These are phyloP conservation scores for Paramisgurnus dabryanus DNA, from an alignment of 2,113 vertebrate species.

Conservation along the genomic window DNA sequence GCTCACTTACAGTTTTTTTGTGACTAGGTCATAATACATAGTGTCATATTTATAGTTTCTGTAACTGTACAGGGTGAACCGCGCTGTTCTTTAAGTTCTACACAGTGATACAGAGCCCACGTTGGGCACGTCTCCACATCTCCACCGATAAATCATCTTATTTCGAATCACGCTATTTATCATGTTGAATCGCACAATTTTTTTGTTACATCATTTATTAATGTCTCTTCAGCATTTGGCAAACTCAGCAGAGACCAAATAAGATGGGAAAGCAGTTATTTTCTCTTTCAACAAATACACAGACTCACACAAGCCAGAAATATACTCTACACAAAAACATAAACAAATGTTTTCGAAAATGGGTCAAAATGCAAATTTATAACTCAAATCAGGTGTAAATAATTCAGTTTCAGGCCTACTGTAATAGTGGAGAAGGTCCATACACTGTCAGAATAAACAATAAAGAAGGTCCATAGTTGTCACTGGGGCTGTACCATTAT, in stretches of 20 bases:
- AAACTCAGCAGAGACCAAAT: neutral
- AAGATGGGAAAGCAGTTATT: neutral
- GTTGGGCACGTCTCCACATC: slow-evolving; percentile 76
- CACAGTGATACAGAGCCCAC: slow-evolving; percentile 92
- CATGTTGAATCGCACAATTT: neutral
- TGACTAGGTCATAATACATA: slow-evolving; percentile 93
- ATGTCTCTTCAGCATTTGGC: neutral
- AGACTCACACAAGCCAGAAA: slow-evolving; percentile 8
- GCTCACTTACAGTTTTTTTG: slow-evolving; percentile 98
- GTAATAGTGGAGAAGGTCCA: no score
- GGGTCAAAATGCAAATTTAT: neutral
- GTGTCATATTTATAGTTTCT: slow-evolving; percentile 95
- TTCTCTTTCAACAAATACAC: slow-evolving; percentile 13
- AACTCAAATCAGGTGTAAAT: no score
- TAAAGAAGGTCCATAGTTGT: no score
- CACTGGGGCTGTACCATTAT: no score
- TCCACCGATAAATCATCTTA: slow-evolving; percentile 34
- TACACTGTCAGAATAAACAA: no score
- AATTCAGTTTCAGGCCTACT: no score
- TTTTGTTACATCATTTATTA: neutral
- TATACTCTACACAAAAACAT: neutral
- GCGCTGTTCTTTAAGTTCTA: slow-evolving; percentile 85
- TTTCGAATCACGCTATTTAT: neutral
- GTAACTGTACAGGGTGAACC: slow-evolving; percentile 92
- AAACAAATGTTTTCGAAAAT: neutral